Evolutionary conservation across 2,888 invertebrate genomes (phyloP).

Genomic region (Synanthedon andrenaeformis): DNA sequence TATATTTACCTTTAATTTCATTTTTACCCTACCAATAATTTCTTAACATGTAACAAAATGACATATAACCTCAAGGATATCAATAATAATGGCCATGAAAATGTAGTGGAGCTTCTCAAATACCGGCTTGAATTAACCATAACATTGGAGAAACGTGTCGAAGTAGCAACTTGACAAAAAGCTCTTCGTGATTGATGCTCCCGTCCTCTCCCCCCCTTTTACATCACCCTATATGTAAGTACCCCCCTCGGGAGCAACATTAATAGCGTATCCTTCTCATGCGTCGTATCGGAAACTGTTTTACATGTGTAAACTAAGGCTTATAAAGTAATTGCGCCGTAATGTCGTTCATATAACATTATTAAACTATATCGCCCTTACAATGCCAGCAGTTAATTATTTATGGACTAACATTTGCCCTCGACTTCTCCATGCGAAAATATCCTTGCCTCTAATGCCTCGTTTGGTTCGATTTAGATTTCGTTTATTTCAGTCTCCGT

Average conservation of each 20-base stretch:
- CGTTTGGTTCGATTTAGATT: no score
- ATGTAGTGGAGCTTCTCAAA: background rate
- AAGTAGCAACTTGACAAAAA: slow-evolving; percentile 39
- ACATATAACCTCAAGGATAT: no score
- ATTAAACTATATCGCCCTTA: no score
- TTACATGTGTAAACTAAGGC: slow-evolving; percentile 7
- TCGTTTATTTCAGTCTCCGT: no score
- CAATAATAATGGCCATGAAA: background rate
- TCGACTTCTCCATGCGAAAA: background rate
- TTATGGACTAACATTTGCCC: no score
- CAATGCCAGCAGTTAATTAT: no score
- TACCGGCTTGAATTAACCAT: background rate
- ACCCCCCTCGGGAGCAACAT: slow-evolving; percentile 7
- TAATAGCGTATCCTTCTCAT: slow-evolving; percentile 11
- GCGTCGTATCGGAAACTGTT: slow-evolving; percentile 8
- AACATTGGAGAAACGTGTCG: slow-evolving; percentile 25
- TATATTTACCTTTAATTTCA: no score
- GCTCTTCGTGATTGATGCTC: slow-evolving; percentile 32
- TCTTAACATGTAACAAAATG: no score
- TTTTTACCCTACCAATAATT: no score
- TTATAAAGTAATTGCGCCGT: background rate
- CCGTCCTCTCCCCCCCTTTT: slow-evolving; percentile 7
- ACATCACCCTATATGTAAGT: slow-evolving; percentile 2
- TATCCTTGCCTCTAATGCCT: no score
- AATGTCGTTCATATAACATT: no score